These are phyloP conservation scores for Erpobdella octoculata DNA, from an alignment of 2,888 invertebrate species.

Conservation along the genomic window DNA sequence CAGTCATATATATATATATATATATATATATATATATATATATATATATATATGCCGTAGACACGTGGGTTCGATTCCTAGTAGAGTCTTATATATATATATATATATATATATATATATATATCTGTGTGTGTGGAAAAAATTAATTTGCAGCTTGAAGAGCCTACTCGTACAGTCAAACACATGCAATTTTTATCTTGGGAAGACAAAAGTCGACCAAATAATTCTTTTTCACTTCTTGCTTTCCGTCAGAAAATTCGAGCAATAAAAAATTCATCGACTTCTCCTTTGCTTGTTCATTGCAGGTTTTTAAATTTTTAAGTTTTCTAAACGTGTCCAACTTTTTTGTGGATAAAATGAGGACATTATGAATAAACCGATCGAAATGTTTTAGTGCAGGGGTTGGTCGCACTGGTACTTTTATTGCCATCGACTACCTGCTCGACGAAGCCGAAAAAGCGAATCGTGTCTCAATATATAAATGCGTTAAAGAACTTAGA, in stretches of 20 bases:
- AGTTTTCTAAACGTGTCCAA: not conserved
- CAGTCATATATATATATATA: too few relatives aligned
- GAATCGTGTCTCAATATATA: not conserved
- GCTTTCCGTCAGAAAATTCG: not conserved
- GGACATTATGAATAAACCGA: not conserved
- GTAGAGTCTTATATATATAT: too few relatives aligned
- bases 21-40: too few relatives aligned
- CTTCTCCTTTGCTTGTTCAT: slow-evolving; percentile 8
- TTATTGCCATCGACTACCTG: slow-evolving; percentile 6
- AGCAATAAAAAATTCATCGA: not conserved
- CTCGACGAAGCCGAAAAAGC: not conserved
- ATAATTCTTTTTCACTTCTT: not conserved
- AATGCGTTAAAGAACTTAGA: not conserved
- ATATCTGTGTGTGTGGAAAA: too few relatives aligned
- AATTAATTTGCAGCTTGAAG: not conserved
- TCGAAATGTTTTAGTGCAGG: not conserved
- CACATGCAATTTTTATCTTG: slow-evolving; percentile 8
- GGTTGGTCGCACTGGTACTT: slow-evolving; percentile 12
- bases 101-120: too few relatives aligned
- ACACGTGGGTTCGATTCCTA: too few relatives aligned
- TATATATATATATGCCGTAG: too few relatives aligned
- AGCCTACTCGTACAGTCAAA: not conserved
- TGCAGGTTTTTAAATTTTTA: not conserved
- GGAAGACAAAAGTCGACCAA: not conserved
- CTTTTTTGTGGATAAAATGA: not conserved